phyloP scores from a whole-genome alignment of 2,888 invertebrate genomes.

The Hyposoter dolosus region DNA sequence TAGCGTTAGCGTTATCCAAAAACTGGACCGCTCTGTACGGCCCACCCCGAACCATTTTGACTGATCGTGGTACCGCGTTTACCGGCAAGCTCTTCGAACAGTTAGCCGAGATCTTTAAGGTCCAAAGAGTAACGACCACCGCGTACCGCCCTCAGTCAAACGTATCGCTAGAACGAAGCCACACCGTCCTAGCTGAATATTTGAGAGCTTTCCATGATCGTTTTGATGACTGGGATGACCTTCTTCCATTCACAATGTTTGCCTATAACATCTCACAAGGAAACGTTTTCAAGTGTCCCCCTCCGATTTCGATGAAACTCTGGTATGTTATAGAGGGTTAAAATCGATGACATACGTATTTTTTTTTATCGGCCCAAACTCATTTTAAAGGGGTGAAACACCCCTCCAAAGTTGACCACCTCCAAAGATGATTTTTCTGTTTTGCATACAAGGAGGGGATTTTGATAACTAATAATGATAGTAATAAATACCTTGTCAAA shows the following conservation, averaged over 20 bases:
- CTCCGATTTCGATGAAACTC: no score
- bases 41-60: not conserved
- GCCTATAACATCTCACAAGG: constrained; percentile 40
- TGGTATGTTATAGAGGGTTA: no score
- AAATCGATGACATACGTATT: no score
- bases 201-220: constrained; percentile 15
- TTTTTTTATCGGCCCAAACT: no score
- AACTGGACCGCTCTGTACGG: constrained; percentile 70
- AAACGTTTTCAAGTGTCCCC: no score
- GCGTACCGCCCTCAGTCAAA: constrained; percentile 24
- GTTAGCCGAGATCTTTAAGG: not conserved
- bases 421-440: no score
- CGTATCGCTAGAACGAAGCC: constrained; percentile 27
- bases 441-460: no score
- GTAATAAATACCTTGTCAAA: no score
- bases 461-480: no score
- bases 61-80: constrained; percentile 24
- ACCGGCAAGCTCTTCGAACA: constrained; percentile 8
- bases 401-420: no score
- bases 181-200: constrained; percentile 7
- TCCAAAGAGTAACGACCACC: constrained; percentile 1
- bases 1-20: constrained; percentile 25
- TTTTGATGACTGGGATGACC: constrained; percentile 28
- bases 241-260: constrained; percentile 30
- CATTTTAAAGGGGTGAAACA: no score